These are phyloP conservation scores for Amiota mariae DNA, from an alignment of 2,888 invertebrate species.

Conservation along the genomic window DNA sequence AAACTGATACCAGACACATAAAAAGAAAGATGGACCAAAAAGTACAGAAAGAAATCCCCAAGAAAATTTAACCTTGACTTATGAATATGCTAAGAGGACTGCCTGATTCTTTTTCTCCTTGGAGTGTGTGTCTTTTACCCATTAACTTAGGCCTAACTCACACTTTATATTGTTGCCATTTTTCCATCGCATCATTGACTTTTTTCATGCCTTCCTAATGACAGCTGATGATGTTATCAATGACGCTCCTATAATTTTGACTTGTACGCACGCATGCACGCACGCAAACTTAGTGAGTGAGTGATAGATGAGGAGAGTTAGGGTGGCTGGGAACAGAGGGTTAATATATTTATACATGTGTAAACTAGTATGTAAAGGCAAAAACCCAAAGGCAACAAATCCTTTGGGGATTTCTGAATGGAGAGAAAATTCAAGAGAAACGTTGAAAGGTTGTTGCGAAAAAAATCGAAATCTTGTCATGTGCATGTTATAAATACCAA, in stretches of 20 bases:
- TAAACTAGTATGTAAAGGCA: neutral
- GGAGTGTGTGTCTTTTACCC: neutral
- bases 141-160: neutral
- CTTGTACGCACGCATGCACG: neutral
- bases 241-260: neutral
- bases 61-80: constrained; percentile 1
- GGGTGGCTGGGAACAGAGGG: too few species aligned
- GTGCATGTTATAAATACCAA: too few species aligned
- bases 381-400: neutral
- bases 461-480: too few species aligned
- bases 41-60: neutral
- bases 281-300: neutral
- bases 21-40: too few species aligned
- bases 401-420: neutral
- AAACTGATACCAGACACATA: neutral
- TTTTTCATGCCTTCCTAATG: neutral
- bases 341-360: neutral
- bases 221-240: constrained; percentile 5
- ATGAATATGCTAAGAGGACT: neutral
- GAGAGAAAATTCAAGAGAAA: constrained; percentile 1
- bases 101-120: too few species aligned
- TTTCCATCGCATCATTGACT: neutral
- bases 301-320: too few species aligned
- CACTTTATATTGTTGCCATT: neutral
- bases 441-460: neutral